Evolutionary conservation across 2,888 invertebrate genomes (phyloP), one percentile per base, ranked within the genome.

Genomic region (Melanostoma mellinum): DNA sequence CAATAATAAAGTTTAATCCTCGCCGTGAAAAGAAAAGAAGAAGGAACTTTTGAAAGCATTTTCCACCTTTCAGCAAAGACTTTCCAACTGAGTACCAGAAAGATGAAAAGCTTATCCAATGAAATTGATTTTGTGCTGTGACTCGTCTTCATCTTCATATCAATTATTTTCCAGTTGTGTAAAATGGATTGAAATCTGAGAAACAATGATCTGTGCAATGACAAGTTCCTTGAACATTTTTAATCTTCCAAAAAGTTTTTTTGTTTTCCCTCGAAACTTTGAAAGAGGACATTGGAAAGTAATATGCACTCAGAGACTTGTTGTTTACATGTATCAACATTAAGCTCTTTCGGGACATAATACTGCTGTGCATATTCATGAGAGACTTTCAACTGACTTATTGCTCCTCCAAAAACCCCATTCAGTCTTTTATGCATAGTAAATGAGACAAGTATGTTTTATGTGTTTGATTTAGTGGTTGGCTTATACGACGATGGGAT

Each of bases 381-480:
- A 46, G 5, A 44, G 20, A 6, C 30, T 44, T 33, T 44, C 60
- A 2, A 35, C 4, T 30, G 30, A 44, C 20, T 32, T 56, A 48
- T 58, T 36, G 46, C 42, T 60, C 71, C 44, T 61, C 58, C 42
- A 67, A 10, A 33, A 35, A n/a, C 33, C 6, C 35, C 10, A 3
- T 0, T 3, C 6, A 58, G 20, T 36, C 20, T 38, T 44, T 20
- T 46, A 72, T 73, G 72, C 68, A 77, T 82, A 61, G 35, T 32
- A 63, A 73, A 77, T 69, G 68, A 77, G 77, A 73, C 63, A 52
- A 52, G 40, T 50, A 52, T 55, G 50, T 42, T 56, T 20, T 65
- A 53, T 36, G n/a, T 58, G 56, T 73, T 65, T 77, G 81, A 82
- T 82, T 68, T 82, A 76, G 56, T 61, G 38, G 72, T 20, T 48